These are phyloP conservation scores for Drosophila vallismaia DNA, from an alignment of 2,888 invertebrate species.

Conservation along the genomic window DNA sequence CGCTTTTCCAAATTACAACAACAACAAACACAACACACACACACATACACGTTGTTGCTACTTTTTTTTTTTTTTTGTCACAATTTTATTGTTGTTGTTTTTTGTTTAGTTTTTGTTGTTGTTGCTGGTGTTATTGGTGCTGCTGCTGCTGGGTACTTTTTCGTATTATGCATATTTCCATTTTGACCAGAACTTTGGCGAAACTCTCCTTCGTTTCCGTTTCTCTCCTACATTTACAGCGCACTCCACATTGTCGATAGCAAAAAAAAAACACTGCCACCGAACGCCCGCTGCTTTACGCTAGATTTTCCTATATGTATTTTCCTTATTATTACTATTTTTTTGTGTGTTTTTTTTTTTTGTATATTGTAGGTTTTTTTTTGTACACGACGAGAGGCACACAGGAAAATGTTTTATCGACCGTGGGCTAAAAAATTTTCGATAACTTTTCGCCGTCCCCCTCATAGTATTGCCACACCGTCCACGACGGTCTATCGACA, in stretches of 20 bases:
- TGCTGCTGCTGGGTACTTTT: slow-evolving; percentile 63
- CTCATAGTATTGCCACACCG: slow-evolving; percentile 24
- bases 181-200: slow-evolving; percentile 47
- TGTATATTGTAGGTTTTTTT: slow-evolving; percentile 17
- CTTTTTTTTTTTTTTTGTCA: slow-evolving; percentile 31
- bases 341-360: slow-evolving; percentile 26
- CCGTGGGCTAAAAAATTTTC: slow-evolving; percentile 62
- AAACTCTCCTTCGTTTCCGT: neutral
- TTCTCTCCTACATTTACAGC: slow-evolving; percentile 1
- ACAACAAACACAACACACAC: neutral
- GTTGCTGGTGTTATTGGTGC: slow-evolving; percentile 57
- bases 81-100: slow-evolving; percentile 43
- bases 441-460: slow-evolving; percentile 22
- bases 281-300: slow-evolving; percentile 4
- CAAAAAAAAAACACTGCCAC: slow-evolving; percentile 15
- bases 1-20: slow-evolving; percentile 43
- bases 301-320: slow-evolving; percentile 9
- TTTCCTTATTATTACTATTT: slow-evolving; percentile 9
- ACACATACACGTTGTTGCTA: slow-evolving; percentile 38
- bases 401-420: slow-evolving; percentile 78
- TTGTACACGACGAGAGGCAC: slow-evolving; percentile 44
- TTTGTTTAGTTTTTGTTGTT: slow-evolving; percentile 47
- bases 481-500: slow-evolving; percentile 2
- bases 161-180: slow-evolving; percentile 58
- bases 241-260: slow-evolving; percentile 1